Evolutionary conservation across 2,113 vertebrate species (phyloP), one percentile per base, ranked within the genome.

Genomic region (Recurvirostra avosetta): DNA sequence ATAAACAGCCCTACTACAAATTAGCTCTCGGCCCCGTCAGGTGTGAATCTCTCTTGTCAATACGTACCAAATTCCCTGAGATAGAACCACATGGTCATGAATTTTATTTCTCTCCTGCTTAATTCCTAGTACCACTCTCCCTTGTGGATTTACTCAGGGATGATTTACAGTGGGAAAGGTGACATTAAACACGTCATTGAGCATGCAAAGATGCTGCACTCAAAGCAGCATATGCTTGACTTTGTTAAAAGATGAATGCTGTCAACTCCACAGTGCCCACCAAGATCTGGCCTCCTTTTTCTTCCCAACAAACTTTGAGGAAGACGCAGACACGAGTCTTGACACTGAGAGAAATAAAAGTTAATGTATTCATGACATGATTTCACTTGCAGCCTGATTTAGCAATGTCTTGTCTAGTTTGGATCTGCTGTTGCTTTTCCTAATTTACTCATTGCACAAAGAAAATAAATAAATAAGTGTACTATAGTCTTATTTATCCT

Each of bases 391-490:
- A 97, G 97, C 95, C 94, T 93, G 96, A 96, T 98, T 98, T 98
- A 98, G 96, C 96, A 96, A 96, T 58, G 88, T 95, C 96, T 97
- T 98, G 95, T 97, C 97, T 97, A 93, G 97, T 98, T 97, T 95
- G 94, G 94, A 89, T 97, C 96, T 79, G 94, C 95, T 86, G 90
- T 92, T 97, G 96, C 97, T 96, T 96, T 96, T 96, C 96, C 96
- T 98, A 98, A 98, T 98, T 98, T 98, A 96, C 97, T 98, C 95
- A 53, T 96, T 94, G 94, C 96, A 97, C 97, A 98, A 97, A 97
- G 94, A 97, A 98, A 98, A 98, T 98, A 98, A 98, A 98, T 98
- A 98, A 98, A 96, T 98, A 98, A 98, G 66, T 98, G 91, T 76
- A 95, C 97, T 95, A 96, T 97, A 93, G 96, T 98, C 97, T 98